phyloP scores from a whole-genome alignment of 1,140 invertebrate genomes.

The silkworm (Bombyx mori) region DNA sequence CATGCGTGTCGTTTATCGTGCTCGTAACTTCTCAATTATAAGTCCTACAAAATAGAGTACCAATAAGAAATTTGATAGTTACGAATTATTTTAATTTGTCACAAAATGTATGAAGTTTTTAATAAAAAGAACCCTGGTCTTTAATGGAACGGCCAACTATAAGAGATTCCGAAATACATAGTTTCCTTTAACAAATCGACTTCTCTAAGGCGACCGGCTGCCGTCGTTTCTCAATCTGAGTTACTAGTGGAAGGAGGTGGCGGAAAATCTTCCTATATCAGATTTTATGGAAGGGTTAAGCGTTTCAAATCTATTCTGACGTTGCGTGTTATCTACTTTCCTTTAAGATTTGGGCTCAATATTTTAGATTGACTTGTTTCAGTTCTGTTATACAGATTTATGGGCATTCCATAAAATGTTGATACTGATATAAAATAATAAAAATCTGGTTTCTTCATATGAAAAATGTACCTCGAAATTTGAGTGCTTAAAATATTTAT shows the following conservation, averaged over 20 bases:
- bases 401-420: neutral
- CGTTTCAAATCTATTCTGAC: constrained; percentile 9
- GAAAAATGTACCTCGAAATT: too few species aligned
- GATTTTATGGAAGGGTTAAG: constrained; percentile 13
- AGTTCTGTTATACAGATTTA: neutral
- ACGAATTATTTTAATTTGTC: too few species aligned
- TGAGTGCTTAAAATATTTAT: too few species aligned
- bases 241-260: constrained; percentile 11
- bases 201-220: constrained; percentile 7
- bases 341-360: neutral
- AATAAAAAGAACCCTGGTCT: neutral
- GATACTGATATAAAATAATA: too few species aligned
- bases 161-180: too few species aligned
- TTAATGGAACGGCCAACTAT: too few species aligned
- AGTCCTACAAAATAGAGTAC: too few species aligned
- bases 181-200: constrained; percentile 16
- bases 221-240: constrained; percentile 18
- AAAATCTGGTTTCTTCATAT: too few species aligned
- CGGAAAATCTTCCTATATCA: constrained; percentile 9
- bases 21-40: too few species aligned
- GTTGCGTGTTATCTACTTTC: constrained; percentile 1
- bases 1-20: too few species aligned
- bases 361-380: neutral
- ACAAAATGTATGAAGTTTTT: neutral
- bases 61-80: too few species aligned